Evolutionary conservation across 2,113 vertebrate genomes (phyloP).

Genomic region (Tichodroma muraria): DNA sequence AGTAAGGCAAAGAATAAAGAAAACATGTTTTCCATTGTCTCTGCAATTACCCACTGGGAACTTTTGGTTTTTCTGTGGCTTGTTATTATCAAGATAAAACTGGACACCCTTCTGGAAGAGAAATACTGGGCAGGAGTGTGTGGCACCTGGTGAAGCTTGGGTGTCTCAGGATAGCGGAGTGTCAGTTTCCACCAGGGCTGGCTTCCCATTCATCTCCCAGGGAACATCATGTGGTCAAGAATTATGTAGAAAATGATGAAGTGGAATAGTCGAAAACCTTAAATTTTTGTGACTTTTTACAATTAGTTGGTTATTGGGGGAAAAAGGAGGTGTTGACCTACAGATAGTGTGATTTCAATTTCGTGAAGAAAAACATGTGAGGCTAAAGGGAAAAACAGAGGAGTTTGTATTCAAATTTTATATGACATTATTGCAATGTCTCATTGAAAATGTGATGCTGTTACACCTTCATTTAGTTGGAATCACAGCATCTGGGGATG

Average conservation of each 20-base stretch:
- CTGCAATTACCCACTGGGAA: background rate
- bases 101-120: background rate
- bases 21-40: accelerated
- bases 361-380: background rate
- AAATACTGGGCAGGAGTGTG: background rate
- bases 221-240: background rate
- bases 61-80: background rate
- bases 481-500: background rate
- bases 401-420: background rate
- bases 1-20: background rate
- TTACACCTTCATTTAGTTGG: background rate
- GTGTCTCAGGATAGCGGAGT: background rate
- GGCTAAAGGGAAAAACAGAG: background rate
- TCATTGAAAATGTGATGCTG: background rate
- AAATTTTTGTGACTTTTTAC: background rate
- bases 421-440: background rate
- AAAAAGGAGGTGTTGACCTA: background rate
- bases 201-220: background rate
- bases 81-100: background rate
- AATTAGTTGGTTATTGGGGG: background rate
- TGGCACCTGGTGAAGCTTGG: background rate
- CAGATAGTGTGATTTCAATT: background rate
- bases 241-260: background rate
- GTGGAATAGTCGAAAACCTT: background rate
- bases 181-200: background rate